Conservation (phyloP, 2,797 vertebrate genomes). For the Tokudaia tokunoshimensis region DNA sequence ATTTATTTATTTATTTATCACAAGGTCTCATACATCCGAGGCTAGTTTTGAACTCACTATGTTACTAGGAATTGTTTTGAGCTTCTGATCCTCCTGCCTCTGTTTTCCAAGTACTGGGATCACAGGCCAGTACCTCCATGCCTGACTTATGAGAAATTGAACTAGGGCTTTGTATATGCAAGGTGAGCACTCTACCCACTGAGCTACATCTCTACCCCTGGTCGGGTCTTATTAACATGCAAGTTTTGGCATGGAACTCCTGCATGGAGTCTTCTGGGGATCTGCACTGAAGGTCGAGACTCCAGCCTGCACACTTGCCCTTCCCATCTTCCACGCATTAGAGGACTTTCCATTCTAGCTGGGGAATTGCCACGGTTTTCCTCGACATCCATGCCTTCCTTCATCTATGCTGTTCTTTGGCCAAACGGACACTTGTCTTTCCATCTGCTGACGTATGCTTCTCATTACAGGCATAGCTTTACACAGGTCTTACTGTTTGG, state of each 20-base stretch:
- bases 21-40: neutral
- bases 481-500: neutral
- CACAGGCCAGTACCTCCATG: neutral
- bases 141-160: neutral
- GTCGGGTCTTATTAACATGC: neutral
- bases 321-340: neutral
- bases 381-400: neutral
- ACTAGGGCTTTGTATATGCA: neutral
- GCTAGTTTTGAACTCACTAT: neutral
- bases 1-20: neutral
- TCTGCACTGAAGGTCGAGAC: neutral
- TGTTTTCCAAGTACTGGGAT: neutral
- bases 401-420: neutral
- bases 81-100: neutral
- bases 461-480: neutral
- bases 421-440: neutral
- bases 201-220: neutral
- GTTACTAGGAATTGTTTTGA: neutral
- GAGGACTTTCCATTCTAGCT: neutral
- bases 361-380: neutral
- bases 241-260: neutral
- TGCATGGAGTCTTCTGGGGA: rapidly evolving
- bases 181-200: neutral
- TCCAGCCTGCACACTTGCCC: neutral
- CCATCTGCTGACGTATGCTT: neutral